Evolutionary conservation across 2,888 invertebrate genomes (phyloP).

Genomic region (Octodonta nipae): DNA sequence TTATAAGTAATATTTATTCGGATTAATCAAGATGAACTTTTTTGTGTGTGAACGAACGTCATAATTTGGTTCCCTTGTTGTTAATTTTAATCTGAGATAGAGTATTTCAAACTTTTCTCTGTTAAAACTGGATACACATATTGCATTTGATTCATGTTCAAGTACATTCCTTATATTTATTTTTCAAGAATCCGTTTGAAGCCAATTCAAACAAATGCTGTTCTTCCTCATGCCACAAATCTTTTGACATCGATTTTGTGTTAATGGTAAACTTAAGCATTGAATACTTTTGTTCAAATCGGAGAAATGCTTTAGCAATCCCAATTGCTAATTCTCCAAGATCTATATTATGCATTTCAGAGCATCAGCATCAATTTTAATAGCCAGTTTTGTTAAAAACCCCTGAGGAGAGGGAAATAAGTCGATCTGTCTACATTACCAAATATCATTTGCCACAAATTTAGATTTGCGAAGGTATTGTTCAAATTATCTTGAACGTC

Average conservation of each 20-base stretch:
- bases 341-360: neutral
- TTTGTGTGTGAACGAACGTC: too few species aligned
- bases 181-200: neutral
- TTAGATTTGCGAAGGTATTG: neutral
- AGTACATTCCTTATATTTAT: constrained; percentile 1
- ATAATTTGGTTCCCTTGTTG: too few species aligned
- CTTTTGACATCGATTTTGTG: neutral
- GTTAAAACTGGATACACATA: too few species aligned
- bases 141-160: neutral
- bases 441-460: neutral
- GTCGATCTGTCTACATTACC: too few species aligned
- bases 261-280: neutral
- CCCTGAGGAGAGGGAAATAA: too few species aligned
- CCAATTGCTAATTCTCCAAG: neutral
- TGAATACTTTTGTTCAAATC: constrained; percentile 1
- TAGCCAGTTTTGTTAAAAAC: too few species aligned
- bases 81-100: constrained; percentile 1
- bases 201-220: neutral
- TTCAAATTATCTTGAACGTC: neutral
- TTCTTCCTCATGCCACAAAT: constrained; percentile 1
- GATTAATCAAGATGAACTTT: too few species aligned
- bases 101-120: neutral
- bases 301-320: neutral
- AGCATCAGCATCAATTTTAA: constrained; percentile 1
- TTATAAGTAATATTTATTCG: too few species aligned